Evolutionary conservation across 2,113 vertebrate species (phyloP).

Genomic region (Zosterops japonicus): DNA sequence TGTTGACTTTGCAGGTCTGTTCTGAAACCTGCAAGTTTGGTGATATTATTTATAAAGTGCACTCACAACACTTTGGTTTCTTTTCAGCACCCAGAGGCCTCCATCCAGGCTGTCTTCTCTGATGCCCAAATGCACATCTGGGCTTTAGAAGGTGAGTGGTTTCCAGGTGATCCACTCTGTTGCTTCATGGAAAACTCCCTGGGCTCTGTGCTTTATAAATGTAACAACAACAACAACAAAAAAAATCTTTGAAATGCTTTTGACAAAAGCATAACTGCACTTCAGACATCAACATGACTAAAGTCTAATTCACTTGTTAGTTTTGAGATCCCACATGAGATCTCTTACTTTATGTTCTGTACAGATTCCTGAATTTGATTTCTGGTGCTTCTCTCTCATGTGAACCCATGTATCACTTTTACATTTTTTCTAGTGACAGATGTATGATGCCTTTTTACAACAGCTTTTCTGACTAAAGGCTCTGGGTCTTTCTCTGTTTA

Average conservation of each 20-base stretch:
- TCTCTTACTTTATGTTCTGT: neutral
- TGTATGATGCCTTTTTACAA: neutral
- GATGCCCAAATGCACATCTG: constrained; percentile 97
- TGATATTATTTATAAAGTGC: neutral
- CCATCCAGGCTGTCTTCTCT: constrained; percentile 91
- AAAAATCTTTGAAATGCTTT: neutral
- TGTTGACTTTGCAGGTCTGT: neutral
- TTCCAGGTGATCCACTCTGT: neutral
- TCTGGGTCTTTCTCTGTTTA: neutral
- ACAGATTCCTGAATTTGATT: neutral
- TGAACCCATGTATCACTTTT: neutral
- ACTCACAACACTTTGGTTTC: constrained; percentile 14
- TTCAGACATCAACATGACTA: neutral
- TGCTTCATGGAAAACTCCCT: neutral
- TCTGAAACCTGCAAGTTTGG: neutral
- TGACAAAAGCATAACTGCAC: neutral
- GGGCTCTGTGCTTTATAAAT: neutral
- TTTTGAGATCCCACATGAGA: neutral
- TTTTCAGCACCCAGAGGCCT: constrained; percentile 92
- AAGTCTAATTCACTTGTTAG: neutral
- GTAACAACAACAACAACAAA: neutral
- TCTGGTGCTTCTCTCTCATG: neutral
- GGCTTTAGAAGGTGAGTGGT: constrained; percentile 91
- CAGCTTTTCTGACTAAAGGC: neutral
- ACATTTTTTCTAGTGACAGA: neutral